Evolutionary conservation across 92 coral and sea anemone species (phyloP).

Genomic region (Palythoa heliodiscus): DNA sequence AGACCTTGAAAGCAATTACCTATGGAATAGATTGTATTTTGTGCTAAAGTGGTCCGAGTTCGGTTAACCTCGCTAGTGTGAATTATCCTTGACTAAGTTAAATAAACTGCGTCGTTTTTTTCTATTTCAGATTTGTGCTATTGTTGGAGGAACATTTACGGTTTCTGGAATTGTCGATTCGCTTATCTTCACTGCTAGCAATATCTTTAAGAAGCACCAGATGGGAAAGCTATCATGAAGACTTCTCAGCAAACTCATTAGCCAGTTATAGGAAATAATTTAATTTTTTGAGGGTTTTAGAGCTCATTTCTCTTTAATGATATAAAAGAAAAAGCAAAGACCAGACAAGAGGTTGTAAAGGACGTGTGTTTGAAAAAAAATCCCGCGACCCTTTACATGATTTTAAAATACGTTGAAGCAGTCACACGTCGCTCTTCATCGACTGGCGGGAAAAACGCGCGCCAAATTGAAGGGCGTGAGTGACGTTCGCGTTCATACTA

Average conservation of each 20-base stretch:
- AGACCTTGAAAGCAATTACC: too few species aligned
- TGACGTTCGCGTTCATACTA: neutral
- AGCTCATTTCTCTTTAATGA: neutral
- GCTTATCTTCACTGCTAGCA: slow-evolving; percentile 89
- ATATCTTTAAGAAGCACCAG: slow-evolving; percentile 90
- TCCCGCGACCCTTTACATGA: neutral
- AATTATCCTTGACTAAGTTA: neutral
- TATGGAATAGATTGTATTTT: too few species aligned
- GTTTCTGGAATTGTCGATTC: slow-evolving; percentile 99
- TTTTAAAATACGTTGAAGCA: too few species aligned
- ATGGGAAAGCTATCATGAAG: slow-evolving; percentile 64
- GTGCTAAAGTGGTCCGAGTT: too few species aligned
- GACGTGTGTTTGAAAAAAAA: neutral
- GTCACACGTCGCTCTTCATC: neutral
- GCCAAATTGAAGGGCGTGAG: neutral
- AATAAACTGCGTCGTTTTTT: neutral
- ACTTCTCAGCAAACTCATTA: neutral
- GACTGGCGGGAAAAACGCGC: neutral
- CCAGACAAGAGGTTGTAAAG: neutral
- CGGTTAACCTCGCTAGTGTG: neutral
- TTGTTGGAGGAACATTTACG: slow-evolving; percentile 96
- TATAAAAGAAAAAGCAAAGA: neutral
- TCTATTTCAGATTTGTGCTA: slow-evolving; percentile 86
- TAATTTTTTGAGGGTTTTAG: neutral
- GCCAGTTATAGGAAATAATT: neutral